A percentile compares a stretch with the other conserved stretches of the same genome.
These are phyloP conservation scores for Hydrozoanthus gracilis DNA, from an alignment of 92 coral and sea anemone species.

Conservation along the genomic window DNA sequence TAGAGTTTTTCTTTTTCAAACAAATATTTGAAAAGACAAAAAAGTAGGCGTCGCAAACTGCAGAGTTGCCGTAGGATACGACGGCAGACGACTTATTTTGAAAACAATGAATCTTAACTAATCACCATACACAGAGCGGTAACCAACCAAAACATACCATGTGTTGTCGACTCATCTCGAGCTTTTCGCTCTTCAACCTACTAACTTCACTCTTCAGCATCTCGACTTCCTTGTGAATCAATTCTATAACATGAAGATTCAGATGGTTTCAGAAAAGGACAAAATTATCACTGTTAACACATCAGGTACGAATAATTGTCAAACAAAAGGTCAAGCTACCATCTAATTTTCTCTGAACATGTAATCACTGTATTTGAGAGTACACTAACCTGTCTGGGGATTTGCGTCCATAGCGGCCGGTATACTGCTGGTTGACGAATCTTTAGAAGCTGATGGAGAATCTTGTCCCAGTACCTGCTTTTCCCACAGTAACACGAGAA, in stretches of 20 bases:
- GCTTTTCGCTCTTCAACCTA: slow-evolving; percentile 78
- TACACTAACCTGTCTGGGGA: slow-evolving; percentile 12
- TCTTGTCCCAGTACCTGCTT: slow-evolving; percentile 24
- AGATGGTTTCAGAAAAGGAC: neutral
- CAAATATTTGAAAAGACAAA: too few species aligned
- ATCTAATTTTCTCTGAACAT: too few species aligned
- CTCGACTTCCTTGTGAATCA: slow-evolving; percentile 67
- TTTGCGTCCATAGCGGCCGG: neutral
- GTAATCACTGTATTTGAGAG: neutral
- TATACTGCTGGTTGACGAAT: slow-evolving; percentile 30
- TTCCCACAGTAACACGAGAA: neutral
- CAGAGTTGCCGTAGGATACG: too few species aligned
- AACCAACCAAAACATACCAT: slow-evolving; percentile 56
- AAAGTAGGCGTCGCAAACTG: too few species aligned
- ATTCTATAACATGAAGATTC: slow-evolving; percentile 31
- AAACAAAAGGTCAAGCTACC: too few species aligned
- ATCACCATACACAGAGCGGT: neutral
- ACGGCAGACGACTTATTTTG: too few species aligned
- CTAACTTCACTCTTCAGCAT: slow-evolving; percentile 73
- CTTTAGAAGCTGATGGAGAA: slow-evolving; percentile 22
- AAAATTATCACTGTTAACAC: neutral
- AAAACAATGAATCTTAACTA: too few species aligned
- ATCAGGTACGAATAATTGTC: too few species aligned
- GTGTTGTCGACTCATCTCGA: slow-evolving; percentile 79
- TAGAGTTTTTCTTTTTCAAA: too few species aligned